Evolutionary conservation across 2,797 vertebrate species (phyloP), one percentile per base, ranked within the genome.

Genomic region (Lithobates pipiens): DNA sequence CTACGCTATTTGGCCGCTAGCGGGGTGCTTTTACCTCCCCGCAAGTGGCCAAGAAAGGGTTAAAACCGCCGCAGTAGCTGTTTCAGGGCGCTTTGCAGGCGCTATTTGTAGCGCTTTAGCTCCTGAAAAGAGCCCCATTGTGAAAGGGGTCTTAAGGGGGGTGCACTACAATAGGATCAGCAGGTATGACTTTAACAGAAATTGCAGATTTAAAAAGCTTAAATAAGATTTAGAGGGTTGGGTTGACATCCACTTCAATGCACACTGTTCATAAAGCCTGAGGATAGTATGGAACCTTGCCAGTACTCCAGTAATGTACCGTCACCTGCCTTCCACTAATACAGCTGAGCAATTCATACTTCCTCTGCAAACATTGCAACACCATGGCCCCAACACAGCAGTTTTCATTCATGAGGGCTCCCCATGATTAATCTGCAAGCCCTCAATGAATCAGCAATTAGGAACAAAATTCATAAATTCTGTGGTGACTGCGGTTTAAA

Each of bases 371-470:
- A 76, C 67, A 85, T 61, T 85, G 44, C 84, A 65, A 85, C 74
- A 80, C 32, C 54, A 42, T 11, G 21, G 57, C 73, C 34, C 65
- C 27, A 79, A 39, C 76, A 75, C 36, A 42, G 57, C 13, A 77
- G 23, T 75, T 50, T 36, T 67, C 61, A 80, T 44, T 80, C 76
- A 42, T 10, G 21, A 78, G 25, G 57, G n/a, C 68, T 67, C 61
- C 61, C 36, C 65, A 2, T 85, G 71, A 74, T 86, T 67, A 67
- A 77, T 67, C 9, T 42, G 76, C 85, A 69, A 54, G 27, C 25
- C 8, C 32, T 42, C 23, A 63, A 73, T 87, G 85, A 87, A 79
- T 83, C 85, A 83, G 85, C 81, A 83, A 61, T 75, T 74, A 77
- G 23, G 44, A 74, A 68, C 10, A 79, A 21, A 79, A 79, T 44